phyloP scores from a whole-genome alignment of 1,140 invertebrate species.

The Aphelenchoides fujianensis region DNA sequence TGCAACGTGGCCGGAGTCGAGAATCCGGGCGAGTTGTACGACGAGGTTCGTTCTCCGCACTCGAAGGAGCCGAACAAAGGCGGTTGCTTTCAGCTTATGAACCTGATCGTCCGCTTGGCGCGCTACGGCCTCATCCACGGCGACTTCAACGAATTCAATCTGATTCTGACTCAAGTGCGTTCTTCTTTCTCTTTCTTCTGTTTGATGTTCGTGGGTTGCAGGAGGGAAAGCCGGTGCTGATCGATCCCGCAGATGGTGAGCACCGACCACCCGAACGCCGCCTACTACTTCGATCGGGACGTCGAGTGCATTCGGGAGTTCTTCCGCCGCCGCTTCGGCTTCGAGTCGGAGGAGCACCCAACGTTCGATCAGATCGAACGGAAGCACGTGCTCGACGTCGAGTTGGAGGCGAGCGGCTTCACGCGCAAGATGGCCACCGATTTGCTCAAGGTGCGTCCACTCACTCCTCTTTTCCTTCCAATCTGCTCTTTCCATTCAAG shows the following conservation, averaged over 20 bases:
- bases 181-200: slow-evolving; percentile 5
- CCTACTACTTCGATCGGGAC: slow-evolving; percentile 91
- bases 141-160: slow-evolving; percentile 99
- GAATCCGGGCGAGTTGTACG: slow-evolving; percentile 78
- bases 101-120: slow-evolving; percentile 82
- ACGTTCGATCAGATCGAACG: slow-evolving; percentile 77
- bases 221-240: slow-evolving; percentile 77
- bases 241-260: slow-evolving; percentile 99
- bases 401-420: slow-evolving; percentile 84
- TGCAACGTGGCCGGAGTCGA: slow-evolving; percentile 77
- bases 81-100: slow-evolving; percentile 88
- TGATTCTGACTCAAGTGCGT: slow-evolving; percentile 71
- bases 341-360: slow-evolving; percentile 78
- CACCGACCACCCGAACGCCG: slow-evolving; percentile 83
- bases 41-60: too few species aligned
- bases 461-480: slow-evolving; percentile 17
- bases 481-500: slow-evolving; percentile 29
- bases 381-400: slow-evolving; percentile 78
- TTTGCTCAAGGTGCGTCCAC: slow-evolving; percentile 65
- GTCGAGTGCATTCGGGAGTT: slow-evolving; percentile 86
- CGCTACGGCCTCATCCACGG: slow-evolving; percentile 91
- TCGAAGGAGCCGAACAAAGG: too few species aligned
- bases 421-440: slow-evolving; percentile 79
- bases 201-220: slow-evolving; percentile 63
- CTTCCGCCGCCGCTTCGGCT: slow-evolving; percentile 84